Base-by-base conservation (phyloP, 2,888 invertebrate species). In the Tipula helvola region DNA sequence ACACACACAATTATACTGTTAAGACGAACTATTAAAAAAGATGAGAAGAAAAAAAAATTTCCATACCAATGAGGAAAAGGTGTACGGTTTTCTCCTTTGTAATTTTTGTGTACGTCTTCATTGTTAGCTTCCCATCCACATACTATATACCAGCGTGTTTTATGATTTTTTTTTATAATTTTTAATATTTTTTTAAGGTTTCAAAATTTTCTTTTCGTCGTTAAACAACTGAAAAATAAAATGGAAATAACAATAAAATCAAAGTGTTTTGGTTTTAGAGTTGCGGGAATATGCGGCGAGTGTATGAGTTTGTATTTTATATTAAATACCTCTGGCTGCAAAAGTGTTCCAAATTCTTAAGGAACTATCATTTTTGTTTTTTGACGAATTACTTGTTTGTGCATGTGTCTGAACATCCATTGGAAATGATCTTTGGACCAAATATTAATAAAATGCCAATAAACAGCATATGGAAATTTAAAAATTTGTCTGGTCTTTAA, bases 1-100 rank as follows among this genome's bases (percentile, higher is more conserved):
- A 71, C 71, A 71, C 71, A 71, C 71, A 71, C 71, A 71, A 71
- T 71, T 71, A 71, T 71, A 71, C 71, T 71, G 71, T 71, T 71
- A 71, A 71, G 71, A 71, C 71, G 71, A 71, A 71, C 71, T 71
- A 71, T 71, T 28, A 71, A 71, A 71, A 71, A 71, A 71, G 71
- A 71, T 28, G 71, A 71, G 71, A 52, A 28, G 71, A 71, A 71
- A 1, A 28, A 28, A 28, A 18, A 3, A 10, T 71, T 71, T 71
- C 71, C 71, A 71, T 71, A 71, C 71, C 71, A 71, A 28, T 71
- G 28, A 71, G 13, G 71, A 28, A 71, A 71, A 71, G 71, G 71
- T 71, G 71, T 71, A 71, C 10, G 71, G 28, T 71, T 71, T 71
- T 28, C 71, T 57, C 12, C 16, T 2, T 52, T 71, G 7, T 71